Percentiles rank a stretch among this genome's conserved stretches.
Evolutionary conservation across 2,113 vertebrate species (phyloP).

Genomic region (Nothocercus nigrocapillus): DNA sequence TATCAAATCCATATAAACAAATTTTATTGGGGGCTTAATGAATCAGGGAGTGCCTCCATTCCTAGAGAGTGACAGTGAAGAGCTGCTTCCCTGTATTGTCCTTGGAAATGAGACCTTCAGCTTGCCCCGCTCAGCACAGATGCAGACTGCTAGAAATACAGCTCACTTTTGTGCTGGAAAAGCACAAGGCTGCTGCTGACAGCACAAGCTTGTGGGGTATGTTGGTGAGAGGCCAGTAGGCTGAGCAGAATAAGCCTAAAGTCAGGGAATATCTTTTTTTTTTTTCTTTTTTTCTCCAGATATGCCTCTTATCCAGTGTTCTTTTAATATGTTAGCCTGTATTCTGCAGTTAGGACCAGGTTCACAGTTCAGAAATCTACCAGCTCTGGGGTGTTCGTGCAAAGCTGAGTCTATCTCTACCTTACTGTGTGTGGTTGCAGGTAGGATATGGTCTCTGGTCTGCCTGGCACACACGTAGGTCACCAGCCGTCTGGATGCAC

Average conservation of each 20-base stretch:
- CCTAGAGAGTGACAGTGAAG: slow-evolving; percentile 12
- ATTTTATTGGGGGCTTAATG: slow-evolving; percentile 62
- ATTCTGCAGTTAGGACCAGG: background rate
- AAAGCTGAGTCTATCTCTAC: background rate
- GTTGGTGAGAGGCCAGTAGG: background rate
- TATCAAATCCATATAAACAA: slow-evolving; percentile 72
- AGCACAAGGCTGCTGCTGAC: background rate
- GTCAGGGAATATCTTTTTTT: background rate
- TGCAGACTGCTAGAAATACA: background rate
- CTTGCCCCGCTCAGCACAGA: background rate
- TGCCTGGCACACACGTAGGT: background rate
- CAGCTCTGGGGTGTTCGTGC: background rate
- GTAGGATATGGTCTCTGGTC: background rate
- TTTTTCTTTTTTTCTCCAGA: background rate
- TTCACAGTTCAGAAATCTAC: background rate
- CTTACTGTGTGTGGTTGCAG: background rate
- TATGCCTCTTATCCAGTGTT: background rate
- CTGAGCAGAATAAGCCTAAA: rapidly evolving
- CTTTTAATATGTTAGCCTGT: background rate
- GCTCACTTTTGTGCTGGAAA: background rate
- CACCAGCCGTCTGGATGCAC: background rate
- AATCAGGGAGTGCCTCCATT: background rate
- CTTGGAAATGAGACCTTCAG: slow-evolving; percentile 40
- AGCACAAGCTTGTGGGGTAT: background rate
- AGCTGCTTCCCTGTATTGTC: background rate